Conservation (phyloP, 1,140 invertebrate genomes). For the Caenorhabditis inopinata region DNA sequence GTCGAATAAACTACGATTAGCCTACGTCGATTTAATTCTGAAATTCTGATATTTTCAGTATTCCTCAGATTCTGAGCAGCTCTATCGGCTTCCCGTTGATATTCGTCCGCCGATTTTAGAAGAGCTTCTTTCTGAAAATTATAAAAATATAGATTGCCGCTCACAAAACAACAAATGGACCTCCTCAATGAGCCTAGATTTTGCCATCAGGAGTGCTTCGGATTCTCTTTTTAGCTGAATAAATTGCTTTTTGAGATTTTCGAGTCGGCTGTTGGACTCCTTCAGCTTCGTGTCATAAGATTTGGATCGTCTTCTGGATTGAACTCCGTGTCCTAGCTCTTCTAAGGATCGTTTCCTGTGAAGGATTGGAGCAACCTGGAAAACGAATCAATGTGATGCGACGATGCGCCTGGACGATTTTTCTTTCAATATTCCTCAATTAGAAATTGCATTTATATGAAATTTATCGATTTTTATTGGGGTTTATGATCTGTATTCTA, state of each 20-base stretch:
- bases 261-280: not conserved
- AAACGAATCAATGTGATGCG: too few relatives aligned
- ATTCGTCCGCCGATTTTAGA: not conserved
- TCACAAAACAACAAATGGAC: too few relatives aligned
- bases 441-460: too few relatives aligned
- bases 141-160: too few relatives aligned
- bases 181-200: not conserved
- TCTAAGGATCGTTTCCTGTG: not conserved
- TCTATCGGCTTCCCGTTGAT: not conserved
- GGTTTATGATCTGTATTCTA: too few relatives aligned
- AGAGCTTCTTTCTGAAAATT: conserved; percentile 6
- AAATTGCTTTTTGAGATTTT: not conserved
- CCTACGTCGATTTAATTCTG: not conserved
- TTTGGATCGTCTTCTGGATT: not conserved
- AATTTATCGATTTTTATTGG: too few relatives aligned
- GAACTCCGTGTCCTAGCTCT: not conserved
- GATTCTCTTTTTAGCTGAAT: conserved; percentile 1
- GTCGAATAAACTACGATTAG: too few relatives aligned
- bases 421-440: too few relatives aligned
- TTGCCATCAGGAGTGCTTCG: not conserved
- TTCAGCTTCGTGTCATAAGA: not conserved
- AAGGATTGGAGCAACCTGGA: not conserved
- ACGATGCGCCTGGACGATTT: too few relatives aligned
- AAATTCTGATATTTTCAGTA: not conserved
- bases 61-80: not conserved